Base-by-base conservation (phyloP, 2,797 vertebrate species). In the Tadarida brasiliensis region DNA sequence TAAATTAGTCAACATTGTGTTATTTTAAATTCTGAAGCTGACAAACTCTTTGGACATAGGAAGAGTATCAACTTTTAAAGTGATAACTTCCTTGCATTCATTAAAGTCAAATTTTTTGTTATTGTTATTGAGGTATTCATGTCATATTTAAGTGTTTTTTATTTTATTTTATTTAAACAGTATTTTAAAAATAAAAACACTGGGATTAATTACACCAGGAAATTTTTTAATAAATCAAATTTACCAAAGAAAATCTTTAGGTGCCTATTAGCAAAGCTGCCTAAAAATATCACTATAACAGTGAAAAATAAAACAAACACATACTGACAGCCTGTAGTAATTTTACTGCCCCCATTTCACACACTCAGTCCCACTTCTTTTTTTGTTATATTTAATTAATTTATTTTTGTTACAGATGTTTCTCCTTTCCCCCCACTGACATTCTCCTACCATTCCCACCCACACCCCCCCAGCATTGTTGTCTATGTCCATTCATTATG, bases 11-110 rank as follows among this genome's bases (percentile, higher is more conserved):
- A 96, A 54, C 49, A 94, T 6, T 61, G 49, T 93, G 35, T 94
- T 88, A 90, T 78, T 87, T 78, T 89, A 97, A 91, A 97, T 86
- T 91, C 89, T 93, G 71, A 94, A 74, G 51, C 26, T 86, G 47
- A 80, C 33, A 88, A 88, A 92, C 33, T 78, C 61, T 95, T 85
- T 44, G n/a, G 61, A 94, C 9, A 95, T 0, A 87, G 17, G 59
- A 4, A 82, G 19, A 28, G 8, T 83, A 90, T 83, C 39, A 84
- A 74, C 28, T 84, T 85, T 91, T 90, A 90, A 87, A 94, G 70
- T 49, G 91, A 84, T 51, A 91, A 63, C 44, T 87, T 94, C 51
- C 63, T 57, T 76, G 16, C 89, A 83, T 76, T 14, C 89, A 83
- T 85, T 91, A 68, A 90, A 77, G 80, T 30, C 33, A 91, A 80